phyloP scores from a whole-genome alignment of 2,797 vertebrate genomes.

The Bradypodion pumilum region DNA sequence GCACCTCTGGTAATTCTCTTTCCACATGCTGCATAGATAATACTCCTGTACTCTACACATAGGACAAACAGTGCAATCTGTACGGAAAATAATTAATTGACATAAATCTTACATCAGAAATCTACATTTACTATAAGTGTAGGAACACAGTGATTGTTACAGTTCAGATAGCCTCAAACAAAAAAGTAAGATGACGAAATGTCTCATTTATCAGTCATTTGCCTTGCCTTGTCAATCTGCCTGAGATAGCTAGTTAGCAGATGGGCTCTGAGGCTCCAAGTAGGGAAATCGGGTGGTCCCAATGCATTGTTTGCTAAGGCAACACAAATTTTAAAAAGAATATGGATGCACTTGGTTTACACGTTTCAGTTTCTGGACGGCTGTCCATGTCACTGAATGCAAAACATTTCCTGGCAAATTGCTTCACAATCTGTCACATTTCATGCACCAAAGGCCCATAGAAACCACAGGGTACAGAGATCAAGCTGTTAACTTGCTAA shows the following conservation, averaged over 20 bases:
- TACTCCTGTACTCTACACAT: background rate
- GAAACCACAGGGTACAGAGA: background rate
- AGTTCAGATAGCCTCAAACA: background rate
- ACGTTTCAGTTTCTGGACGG: background rate
- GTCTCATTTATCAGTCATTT: background rate
- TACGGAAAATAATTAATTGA: too few species aligned
- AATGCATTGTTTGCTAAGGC: constrained; percentile 12
- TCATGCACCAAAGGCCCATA: background rate
- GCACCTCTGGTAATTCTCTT: too few species aligned
- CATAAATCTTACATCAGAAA: too few species aligned
- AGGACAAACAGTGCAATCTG: background rate
- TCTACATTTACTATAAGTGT: background rate
- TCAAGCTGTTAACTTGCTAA: background rate
- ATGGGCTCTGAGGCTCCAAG: background rate
- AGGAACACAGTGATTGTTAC: background rate
- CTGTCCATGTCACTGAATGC: constrained; percentile 14
- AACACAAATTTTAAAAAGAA: constrained; percentile 25
- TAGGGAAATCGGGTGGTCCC: constrained; percentile 1
- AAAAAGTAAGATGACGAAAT: background rate
- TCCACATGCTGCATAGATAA: background rate
- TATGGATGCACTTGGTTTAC: constrained; percentile 25
- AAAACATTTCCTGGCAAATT: constrained; percentile 15
- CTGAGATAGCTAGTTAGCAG: constrained; percentile 5
- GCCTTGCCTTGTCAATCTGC: constrained; percentile 1
- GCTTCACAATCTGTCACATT: rapidly evolving